phyloP scores from a whole-genome alignment of 2,888 invertebrate genomes.

The Hofmannophila pseudospretella region DNA sequence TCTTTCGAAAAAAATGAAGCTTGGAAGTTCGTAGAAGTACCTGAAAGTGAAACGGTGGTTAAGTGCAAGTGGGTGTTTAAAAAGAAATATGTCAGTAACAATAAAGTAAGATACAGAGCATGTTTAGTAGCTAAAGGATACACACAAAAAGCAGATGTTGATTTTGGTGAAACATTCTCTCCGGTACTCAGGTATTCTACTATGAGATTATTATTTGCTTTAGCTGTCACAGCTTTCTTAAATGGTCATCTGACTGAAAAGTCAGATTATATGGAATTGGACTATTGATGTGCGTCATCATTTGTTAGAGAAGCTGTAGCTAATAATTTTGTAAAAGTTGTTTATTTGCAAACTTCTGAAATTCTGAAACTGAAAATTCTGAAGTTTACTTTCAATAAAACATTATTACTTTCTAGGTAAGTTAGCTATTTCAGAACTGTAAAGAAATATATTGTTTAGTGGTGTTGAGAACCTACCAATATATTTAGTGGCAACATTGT shows the following conservation, averaged over 20 bases:
- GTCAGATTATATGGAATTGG: too few relatives aligned
- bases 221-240: slow-evolving; percentile 13
- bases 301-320: too few relatives aligned
- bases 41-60: background rate
- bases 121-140: slow-evolving; percentile 7
- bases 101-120: slow-evolving; percentile 4
- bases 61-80: slow-evolving; percentile 2
- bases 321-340: too few relatives aligned
- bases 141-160: slow-evolving; percentile 4
- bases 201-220: slow-evolving; percentile 9
- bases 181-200: slow-evolving; percentile 9
- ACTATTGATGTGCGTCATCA: too few relatives aligned
- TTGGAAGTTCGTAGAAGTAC: background rate
- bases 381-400: too few relatives aligned
- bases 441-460: too few relatives aligned
- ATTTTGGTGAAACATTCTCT: slow-evolving; percentile 9
- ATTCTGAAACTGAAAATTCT: too few relatives aligned
- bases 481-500: too few relatives aligned
- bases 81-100: background rate
- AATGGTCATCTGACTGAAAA: slow-evolving; percentile 11
- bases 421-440: too few relatives aligned
- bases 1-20: background rate
- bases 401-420: too few relatives aligned
- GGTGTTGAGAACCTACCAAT: too few relatives aligned
- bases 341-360: too few relatives aligned